These are phyloP conservation scores for Galaxea fascicularis DNA, from an alignment of 92 coral and sea anemone genomes.

Conservation along the genomic window DNA sequence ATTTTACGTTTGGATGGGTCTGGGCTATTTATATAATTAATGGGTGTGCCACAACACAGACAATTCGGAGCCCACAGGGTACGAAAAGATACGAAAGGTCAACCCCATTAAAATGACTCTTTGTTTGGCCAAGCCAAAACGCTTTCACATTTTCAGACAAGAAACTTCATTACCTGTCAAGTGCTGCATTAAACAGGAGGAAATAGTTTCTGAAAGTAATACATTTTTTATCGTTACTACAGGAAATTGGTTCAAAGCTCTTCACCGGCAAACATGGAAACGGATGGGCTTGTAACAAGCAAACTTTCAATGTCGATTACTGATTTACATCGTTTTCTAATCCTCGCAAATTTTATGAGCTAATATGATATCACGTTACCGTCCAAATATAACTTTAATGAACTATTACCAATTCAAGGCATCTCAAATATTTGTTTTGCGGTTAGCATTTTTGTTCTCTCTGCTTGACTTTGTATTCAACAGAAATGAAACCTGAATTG, in stretches of 20 bases:
- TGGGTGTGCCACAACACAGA: conserved; percentile 39
- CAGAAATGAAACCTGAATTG: conserved; percentile 21
- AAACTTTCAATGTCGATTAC: background rate
- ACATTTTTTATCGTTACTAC: background rate
- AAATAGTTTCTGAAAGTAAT: background rate
- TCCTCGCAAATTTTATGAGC: background rate
- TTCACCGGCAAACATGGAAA: background rate
- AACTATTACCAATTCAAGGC: conserved; percentile 2
- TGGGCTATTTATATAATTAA: conserved; percentile 17
- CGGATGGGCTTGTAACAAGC: background rate
- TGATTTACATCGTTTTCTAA: background rate
- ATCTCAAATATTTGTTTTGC: conserved; percentile 18
- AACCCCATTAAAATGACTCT: conserved; percentile 2
- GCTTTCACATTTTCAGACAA: conserved; percentile 17
- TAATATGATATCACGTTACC: conserved; percentile 1
- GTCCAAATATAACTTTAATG: conserved; percentile 27
- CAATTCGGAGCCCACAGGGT: conserved; percentile 39
- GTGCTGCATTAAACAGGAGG: background rate
- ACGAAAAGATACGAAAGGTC: conserved; percentile 26
- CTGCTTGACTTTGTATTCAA: conserved; percentile 13
- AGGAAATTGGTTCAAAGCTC: background rate
- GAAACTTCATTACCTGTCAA: conserved; percentile 12
- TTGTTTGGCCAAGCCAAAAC: conserved; percentile 30
- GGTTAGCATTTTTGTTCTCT: background rate
- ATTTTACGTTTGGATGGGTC: conserved; percentile 13